A percentile compares a stretch with the other conserved stretches of the same genome.
phyloP scores from a whole-genome alignment of 1,140 invertebrate species.

The Agrypnia vestita region DNA sequence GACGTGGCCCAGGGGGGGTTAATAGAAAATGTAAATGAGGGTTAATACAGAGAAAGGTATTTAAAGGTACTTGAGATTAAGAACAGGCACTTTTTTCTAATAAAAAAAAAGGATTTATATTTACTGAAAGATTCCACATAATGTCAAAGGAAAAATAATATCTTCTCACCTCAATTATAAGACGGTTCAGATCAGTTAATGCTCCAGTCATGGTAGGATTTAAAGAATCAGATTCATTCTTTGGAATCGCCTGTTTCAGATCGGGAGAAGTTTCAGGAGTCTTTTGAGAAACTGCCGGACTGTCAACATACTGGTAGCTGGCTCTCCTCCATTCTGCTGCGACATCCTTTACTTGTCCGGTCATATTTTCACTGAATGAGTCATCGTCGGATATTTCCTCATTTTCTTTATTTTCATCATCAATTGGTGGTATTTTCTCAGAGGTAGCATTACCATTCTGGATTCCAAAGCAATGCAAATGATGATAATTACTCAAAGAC shows the following conservation, averaged over 20 bases:
- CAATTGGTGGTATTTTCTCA: conserved; percentile 58
- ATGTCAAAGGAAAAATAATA: neutral
- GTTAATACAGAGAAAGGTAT: too few relatives aligned
- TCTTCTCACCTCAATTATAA: conserved; percentile 64
- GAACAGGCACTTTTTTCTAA: too few relatives aligned
- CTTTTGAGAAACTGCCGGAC: neutral
- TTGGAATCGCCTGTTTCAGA: conserved; percentile 40
- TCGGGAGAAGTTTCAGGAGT: conserved; percentile 2
- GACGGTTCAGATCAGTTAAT: conserved; percentile 64
- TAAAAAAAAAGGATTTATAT: too few relatives aligned
- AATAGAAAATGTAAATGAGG: too few relatives aligned
- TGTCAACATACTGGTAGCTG: conserved; percentile 26
- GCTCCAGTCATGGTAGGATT: conserved; percentile 62
- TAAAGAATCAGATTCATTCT: neutral
- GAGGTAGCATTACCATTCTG: conserved; percentile 62
- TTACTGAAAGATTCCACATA: neutral
- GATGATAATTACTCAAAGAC: conserved; percentile 69
- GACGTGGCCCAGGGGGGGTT: too few relatives aligned
- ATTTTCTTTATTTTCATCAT: conserved; percentile 75
- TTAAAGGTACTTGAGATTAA: too few relatives aligned
- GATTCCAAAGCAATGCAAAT: conserved; percentile 73
- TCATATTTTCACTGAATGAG: conserved; percentile 67
- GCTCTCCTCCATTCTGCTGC: conserved; percentile 52
- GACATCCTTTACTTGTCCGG: conserved; percentile 60
- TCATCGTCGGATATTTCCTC: conserved; percentile 68